Percentiles rank a stretch among this genome's conserved stretches.
Evolutionary conservation across 2,797 vertebrate species (phyloP).

Genomic region (Hypotaenidia okinawae): DNA sequence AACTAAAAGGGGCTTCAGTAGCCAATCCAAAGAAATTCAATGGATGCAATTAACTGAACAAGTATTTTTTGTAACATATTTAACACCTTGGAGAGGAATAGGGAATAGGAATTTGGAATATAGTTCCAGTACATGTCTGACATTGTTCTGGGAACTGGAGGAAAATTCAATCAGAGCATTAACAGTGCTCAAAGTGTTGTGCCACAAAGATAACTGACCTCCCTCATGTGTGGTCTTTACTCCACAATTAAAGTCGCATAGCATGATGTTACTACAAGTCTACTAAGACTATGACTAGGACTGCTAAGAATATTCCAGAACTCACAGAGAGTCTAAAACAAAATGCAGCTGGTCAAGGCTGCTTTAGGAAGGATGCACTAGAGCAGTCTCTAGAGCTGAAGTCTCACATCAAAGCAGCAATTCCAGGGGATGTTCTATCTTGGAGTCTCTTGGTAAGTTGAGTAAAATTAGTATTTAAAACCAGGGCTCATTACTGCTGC

Average conservation of each 20-base stretch:
- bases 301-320: background rate
- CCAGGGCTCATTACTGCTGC: background rate
- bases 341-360: background rate
- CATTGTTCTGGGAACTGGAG: background rate
- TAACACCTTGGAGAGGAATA: background rate
- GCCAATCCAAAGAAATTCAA: background rate
- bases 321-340: rapidly evolving
- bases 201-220: background rate
- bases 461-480: background rate
- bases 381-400: background rate
- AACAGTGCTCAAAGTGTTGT: background rate
- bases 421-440: background rate
- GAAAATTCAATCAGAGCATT: background rate
- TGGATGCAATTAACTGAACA: background rate
- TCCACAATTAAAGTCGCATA: rapidly evolving
- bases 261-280: background rate
- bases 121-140: background rate
- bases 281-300: background rate
- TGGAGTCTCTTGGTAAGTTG: background rate
- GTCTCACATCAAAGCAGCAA: rapidly evolving
- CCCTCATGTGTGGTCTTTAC: background rate
- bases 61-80: background rate
- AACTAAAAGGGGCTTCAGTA: background rate
- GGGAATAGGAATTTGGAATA: background rate
- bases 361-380: background rate